A percentile compares a stretch with the other conserved stretches of the same genome.
Conservation (phyloP, 1,140 invertebrate genomes). For the Papilio dardanus region DNA sequence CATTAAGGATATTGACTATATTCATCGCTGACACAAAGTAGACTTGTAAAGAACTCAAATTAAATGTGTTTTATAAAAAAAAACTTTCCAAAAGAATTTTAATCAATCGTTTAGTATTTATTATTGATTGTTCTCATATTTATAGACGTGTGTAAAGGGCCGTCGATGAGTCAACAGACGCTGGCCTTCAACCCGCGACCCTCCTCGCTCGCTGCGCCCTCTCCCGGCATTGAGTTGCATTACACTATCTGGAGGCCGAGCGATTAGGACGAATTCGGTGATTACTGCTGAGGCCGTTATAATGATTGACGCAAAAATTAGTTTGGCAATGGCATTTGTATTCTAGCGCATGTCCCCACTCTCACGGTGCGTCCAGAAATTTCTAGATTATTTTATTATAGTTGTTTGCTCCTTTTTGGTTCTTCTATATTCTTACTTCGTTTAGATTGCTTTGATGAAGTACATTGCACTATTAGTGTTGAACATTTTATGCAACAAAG, state of each 20-base stretch:
- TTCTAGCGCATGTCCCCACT: neutral
- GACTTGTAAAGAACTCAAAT: too few species aligned
- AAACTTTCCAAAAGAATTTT: neutral
- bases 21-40: too few species aligned
- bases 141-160: constrained; percentile 35
- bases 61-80: neutral
- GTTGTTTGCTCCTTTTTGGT: too few species aligned
- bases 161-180: constrained; percentile 41
- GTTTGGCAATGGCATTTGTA: constrained; percentile 62
- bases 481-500: neutral
- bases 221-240: constrained; percentile 59
- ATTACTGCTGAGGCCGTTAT: constrained; percentile 65
- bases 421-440: too few species aligned
- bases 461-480: neutral
- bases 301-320: constrained; percentile 65
- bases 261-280: constrained; percentile 60
- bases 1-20: too few species aligned
- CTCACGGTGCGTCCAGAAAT: neutral
- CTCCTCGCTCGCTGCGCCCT: constrained; percentile 39
- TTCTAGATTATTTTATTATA: neutral
- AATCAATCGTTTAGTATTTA: neutral
- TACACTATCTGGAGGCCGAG: constrained; percentile 53
- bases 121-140: constrained; percentile 2
- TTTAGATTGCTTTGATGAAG: too few species aligned
- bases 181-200: constrained; percentile 42